These are phyloP conservation scores for Synanthedon vespiformis DNA, from an alignment of 2,888 invertebrate genomes.

Conservation along the genomic window DNA sequence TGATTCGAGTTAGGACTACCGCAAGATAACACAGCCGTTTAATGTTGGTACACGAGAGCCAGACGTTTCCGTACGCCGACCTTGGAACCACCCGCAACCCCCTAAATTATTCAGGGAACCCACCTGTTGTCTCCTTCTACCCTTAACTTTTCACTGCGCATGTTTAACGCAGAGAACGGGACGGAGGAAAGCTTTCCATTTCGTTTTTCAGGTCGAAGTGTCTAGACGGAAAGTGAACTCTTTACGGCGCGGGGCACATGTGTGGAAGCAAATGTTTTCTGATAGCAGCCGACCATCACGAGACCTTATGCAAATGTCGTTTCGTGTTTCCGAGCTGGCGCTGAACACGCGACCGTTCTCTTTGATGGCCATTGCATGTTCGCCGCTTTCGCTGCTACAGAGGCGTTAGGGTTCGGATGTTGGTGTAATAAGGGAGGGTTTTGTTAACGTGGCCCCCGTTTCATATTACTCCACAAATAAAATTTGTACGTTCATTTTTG, in stretches of 20 bases:
- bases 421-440: background rate
- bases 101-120: slow-evolving; percentile 30
- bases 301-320: slow-evolving; percentile 31
- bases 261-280: slow-evolving; percentile 19
- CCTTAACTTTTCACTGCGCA: slow-evolving; percentile 42
- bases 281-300: slow-evolving; percentile 21
- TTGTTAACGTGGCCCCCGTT: background rate
- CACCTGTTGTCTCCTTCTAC: slow-evolving; percentile 53
- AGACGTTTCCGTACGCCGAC: slow-evolving; percentile 66
- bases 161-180: slow-evolving; percentile 51
- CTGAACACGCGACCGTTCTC: slow-evolving; percentile 16
- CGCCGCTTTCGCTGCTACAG: background rate
- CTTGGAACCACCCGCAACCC: slow-evolving; percentile 37
- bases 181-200: slow-evolving; percentile 32
- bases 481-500: no score
- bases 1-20: slow-evolving; percentile 22
- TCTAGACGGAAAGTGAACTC: slow-evolving; percentile 66
- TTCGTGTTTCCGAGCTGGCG: slow-evolving; percentile 11
- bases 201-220: slow-evolving; percentile 57
- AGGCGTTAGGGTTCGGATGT: background rate
- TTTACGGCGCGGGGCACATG: slow-evolving; percentile 40
- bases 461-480: no score
- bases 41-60: slow-evolving; percentile 51
- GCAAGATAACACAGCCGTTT: slow-evolving; percentile 40
- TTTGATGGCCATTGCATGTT: slow-evolving; percentile 8